Conservation (phyloP, 2,797 vertebrate species). For the Hyperoplus lanceolatus region DNA sequence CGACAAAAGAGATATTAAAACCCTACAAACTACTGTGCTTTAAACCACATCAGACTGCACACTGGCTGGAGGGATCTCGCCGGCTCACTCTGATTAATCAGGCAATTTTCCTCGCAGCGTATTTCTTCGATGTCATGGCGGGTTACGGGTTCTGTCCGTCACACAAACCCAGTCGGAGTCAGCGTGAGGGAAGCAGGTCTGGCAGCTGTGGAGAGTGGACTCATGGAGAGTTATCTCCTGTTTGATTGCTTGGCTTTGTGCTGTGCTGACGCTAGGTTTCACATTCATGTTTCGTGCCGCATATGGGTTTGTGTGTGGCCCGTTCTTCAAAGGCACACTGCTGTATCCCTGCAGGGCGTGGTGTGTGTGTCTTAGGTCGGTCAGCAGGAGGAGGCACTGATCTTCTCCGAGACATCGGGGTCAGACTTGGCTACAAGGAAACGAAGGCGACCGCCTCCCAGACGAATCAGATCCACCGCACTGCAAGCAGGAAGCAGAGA, state of each 20-base stretch:
- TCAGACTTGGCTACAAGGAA: slow-evolving; percentile 97
- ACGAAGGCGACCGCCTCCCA: slow-evolving; percentile 91
- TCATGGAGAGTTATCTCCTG: slow-evolving; percentile 27
- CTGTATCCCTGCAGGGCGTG: slow-evolving; percentile 1
- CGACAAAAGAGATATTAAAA: slow-evolving; percentile 21
- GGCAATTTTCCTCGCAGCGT: slow-evolving; percentile 33
- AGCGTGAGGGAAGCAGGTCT: slow-evolving; percentile 33
- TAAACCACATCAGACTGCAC: slow-evolving; percentile 40
- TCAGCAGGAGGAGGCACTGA: slow-evolving; percentile 91
- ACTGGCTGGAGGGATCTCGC: slow-evolving; percentile 16
- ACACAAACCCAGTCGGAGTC: slow-evolving; percentile 41
- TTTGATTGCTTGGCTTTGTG: slow-evolving; percentile 61
- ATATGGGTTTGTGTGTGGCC: slow-evolving; percentile 24
- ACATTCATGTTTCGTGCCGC: slow-evolving; percentile 55
- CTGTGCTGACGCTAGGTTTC: slow-evolving; percentile 39
- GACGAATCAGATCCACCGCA: slow-evolving; percentile 95
- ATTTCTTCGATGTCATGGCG: slow-evolving; percentile 34
- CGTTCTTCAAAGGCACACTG: slow-evolving; percentile 22
- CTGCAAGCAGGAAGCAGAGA: slow-evolving; percentile 75
- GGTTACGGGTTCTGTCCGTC: slow-evolving; percentile 50
- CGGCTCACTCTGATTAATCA: slow-evolving; percentile 33
- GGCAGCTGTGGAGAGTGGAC: slow-evolving; percentile 42
- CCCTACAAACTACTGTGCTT: slow-evolving; percentile 68
- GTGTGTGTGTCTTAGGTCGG: slow-evolving; percentile 18
- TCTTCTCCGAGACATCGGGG: slow-evolving; percentile 92